Evolutionary conservation across 2,888 invertebrate species (phyloP), one percentile per base, ranked within the genome.

Genomic region (Euzetes globulus): DNA sequence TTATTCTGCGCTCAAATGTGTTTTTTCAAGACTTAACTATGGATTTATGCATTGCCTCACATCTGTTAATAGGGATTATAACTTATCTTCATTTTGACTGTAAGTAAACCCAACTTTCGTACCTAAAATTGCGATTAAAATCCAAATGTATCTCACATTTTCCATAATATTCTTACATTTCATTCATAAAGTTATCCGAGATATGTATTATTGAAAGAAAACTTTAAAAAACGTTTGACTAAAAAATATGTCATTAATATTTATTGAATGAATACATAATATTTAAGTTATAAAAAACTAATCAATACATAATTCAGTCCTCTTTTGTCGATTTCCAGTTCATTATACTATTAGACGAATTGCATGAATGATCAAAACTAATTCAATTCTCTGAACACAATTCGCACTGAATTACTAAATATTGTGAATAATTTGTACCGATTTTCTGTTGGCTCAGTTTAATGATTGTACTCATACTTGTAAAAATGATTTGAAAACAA

Each of bases 361-460:
- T 50, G 50, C 50, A 50, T 50, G 50, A 50, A 50, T 50, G 50
- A 50, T n/a, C 50, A 50, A 50, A 50, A 50, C 19, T 50, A 50
- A 50, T 50, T 19, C 5, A 17, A n/a, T 17, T 50, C 19, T 50
- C 50, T 50, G 50, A 50, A 50, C n/a, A 50, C 5, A 50, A 50
- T 47, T 47, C 17, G 47, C 4, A n/a, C 19, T 50, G 13, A 50
- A 50, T 50, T n/a, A n/a, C 6, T 50, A n/a, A 50, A 19, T 11
- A 50, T 19, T 11, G n/a, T n/a, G 19, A 50, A 41, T 41, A 41
- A 41, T 41, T 41, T 41, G 9, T 41, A 41, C 7, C 7, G 13
- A 41, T 41, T 41, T 41, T 41, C n/a, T n/a, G n/a, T n/a, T 33
- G 33, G 33, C 9, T 33, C 9, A 9, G 4, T 33, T 33, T 33